These are phyloP conservation scores for Delichon dasypus DNA, from an alignment of 2,797 vertebrate species.

Conservation along the genomic window DNA sequence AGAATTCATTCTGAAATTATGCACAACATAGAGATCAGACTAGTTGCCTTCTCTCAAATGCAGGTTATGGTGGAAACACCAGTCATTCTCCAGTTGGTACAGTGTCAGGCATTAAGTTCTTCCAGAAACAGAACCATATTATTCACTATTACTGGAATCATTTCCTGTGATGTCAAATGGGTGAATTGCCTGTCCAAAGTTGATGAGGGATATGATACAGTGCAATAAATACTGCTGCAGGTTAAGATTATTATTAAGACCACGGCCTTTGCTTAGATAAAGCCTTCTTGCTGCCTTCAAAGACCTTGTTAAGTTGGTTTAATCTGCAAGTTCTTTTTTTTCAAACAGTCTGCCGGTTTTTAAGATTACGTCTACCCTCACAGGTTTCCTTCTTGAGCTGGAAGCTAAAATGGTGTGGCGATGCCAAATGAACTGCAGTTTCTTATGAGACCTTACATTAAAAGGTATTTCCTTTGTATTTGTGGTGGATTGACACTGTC, in stretches of 20 bases:
- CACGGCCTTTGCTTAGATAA: neutral
- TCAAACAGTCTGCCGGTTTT: neutral
- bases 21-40: neutral
- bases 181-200: neutral
- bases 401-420: neutral
- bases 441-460: neutral
- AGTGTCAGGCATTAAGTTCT: neutral
- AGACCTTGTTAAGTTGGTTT: neutral
- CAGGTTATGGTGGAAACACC: neutral
- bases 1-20: neutral
- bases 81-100: neutral
- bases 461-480: neutral
- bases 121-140: neutral
- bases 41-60: neutral
- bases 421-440: neutral
- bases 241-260: neutral
- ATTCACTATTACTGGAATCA: neutral
- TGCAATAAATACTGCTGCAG: neutral
- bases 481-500: neutral
- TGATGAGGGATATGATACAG: neutral
- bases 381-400: neutral
- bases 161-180: neutral
- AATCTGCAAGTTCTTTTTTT: neutral
- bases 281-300: neutral
- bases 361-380: neutral